phyloP scores from a whole-genome alignment of 92 coral and sea anemone species.

The Diadumene lineata region DNA sequence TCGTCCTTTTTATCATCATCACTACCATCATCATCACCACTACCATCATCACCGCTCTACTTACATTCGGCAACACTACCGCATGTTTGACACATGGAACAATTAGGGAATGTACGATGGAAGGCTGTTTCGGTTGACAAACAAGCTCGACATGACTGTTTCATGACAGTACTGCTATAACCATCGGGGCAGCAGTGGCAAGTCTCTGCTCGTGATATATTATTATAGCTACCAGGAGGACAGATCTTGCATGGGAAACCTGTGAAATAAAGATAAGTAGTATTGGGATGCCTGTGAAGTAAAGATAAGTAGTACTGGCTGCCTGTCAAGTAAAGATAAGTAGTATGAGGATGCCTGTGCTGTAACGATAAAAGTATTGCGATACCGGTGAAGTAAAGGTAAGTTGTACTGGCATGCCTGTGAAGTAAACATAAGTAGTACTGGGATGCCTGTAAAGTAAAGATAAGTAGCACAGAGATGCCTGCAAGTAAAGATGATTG shows the following conservation, averaged over 20 bases:
- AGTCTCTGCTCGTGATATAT: slow-evolving; percentile 75
- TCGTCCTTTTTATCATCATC: not conserved
- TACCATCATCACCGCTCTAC: slow-evolving; percentile 22
- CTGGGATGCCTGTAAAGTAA: too few species aligned
- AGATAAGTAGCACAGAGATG: too few species aligned
- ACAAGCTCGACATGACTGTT: slow-evolving; percentile 85
- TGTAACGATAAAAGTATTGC: too few species aligned
- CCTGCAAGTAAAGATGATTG: too few species aligned
- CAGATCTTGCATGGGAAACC: slow-evolving; percentile 90
- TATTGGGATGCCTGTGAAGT: too few species aligned
- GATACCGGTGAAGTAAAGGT: too few species aligned
- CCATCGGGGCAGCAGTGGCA: slow-evolving; percentile 94
- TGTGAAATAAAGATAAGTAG: slow-evolving; percentile 8
- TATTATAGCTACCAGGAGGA: slow-evolving; percentile 94
- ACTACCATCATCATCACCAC: not conserved
- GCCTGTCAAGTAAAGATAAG: too few species aligned
- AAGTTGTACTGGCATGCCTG: too few species aligned
- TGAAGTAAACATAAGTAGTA: too few species aligned
- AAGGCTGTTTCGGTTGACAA: slow-evolving; percentile 74
- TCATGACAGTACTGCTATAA: slow-evolving; percentile 82
- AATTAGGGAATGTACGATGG: slow-evolving; percentile 80
- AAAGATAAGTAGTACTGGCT: too few species aligned
- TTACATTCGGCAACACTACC: slow-evolving; percentile 70
- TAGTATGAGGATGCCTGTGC: too few species aligned
- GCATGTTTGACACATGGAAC: slow-evolving; percentile 85